phyloP scores from a whole-genome alignment of 2,797 vertebrate species.

The Galagoides demidoff region DNA sequence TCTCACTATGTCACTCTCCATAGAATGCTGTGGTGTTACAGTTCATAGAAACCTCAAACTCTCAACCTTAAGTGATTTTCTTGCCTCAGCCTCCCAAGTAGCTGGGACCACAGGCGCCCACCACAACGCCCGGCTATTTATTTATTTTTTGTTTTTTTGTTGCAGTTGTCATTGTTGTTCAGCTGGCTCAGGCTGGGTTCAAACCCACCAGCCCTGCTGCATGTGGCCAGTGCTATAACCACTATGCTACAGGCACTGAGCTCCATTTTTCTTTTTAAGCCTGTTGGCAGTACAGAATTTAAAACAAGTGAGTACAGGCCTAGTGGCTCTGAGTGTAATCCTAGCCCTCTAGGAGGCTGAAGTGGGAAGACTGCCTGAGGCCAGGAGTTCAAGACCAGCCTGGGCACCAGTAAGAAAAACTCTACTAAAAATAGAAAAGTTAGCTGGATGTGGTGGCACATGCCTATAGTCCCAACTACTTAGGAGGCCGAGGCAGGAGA shows the following conservation, averaged over 20 bases:
- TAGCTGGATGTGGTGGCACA: not conserved
- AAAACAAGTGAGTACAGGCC: conserved; percentile 35
- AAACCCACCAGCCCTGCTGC: no score
- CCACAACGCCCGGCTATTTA: no score
- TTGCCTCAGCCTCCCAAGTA: no score
- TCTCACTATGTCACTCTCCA: no score
- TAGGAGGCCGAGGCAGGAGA: not conserved
- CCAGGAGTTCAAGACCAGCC: not conserved
- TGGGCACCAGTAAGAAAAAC: not conserved
- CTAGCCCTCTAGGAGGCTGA: not conserved
- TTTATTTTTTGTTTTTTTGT: no score
- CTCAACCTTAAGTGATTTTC: no score
- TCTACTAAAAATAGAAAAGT: not conserved
- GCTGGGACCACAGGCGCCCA: no score
- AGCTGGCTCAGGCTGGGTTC: no score
- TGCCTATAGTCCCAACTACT: not conserved
- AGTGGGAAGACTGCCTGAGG: not conserved
- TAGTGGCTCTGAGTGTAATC: not conserved
- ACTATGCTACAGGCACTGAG: not conserved
- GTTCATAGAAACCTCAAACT: no score
- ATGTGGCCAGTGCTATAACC: not conserved
- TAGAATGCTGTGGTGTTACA: no score
- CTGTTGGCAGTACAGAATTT: conserved; percentile 43
- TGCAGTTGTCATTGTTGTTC: no score
- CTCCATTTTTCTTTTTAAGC: not conserved